Base-by-base conservation (phyloP, 2,797 vertebrate species). In the Lerista edwardsae region DNA sequence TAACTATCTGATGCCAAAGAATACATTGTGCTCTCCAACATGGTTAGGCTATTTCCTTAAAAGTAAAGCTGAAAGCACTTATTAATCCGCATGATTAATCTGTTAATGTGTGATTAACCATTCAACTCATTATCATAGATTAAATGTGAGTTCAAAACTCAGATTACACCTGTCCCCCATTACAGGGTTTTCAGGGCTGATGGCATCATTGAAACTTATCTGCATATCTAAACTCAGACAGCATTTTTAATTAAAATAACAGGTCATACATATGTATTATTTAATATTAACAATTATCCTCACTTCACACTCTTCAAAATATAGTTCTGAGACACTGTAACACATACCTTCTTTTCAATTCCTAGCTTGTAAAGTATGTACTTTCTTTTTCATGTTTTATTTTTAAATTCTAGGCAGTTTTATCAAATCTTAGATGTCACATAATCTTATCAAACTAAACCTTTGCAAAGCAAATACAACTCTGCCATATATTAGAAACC, bases 81-180 rank as follows among this genome's bases (percentile, higher is more conserved):
- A 57, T 55, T 67, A 55, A 75, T 67, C 62, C 55, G 44, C 57
- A 51, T 74, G 59, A 74, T 64, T 51, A 64, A 51, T 74, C 27
- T 83, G 62, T 75, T 39, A 75, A 75, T 75, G 47, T 75, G 47
- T 7, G 27, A 67, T 39, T 75, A 83, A 75, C 31, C 62, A 67
- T 55, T 67, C 27, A 81, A 72, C 36, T 65, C 64, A 69, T 69
- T 68, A 69, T 55, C 81, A 55, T n/a, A 75, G 21, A 75, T 75
- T 67, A 67, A 55, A 67, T 4, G 3, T 67, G 61, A 62, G 64
- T 31, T n/a, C 44, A 64, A 34, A 36, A 51, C 47, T 64, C n/a
- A 64, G 61, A 64, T 64, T 75, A 51, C 39, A 34, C 1, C 21
- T 74, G 27, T 68, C 12, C n/a, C 41, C n/a, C 23, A 8, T 36